These are phyloP conservation scores for Trypoxylus dichotomus DNA, from an alignment of 1,140 invertebrate species.

Conservation along the genomic window DNA sequence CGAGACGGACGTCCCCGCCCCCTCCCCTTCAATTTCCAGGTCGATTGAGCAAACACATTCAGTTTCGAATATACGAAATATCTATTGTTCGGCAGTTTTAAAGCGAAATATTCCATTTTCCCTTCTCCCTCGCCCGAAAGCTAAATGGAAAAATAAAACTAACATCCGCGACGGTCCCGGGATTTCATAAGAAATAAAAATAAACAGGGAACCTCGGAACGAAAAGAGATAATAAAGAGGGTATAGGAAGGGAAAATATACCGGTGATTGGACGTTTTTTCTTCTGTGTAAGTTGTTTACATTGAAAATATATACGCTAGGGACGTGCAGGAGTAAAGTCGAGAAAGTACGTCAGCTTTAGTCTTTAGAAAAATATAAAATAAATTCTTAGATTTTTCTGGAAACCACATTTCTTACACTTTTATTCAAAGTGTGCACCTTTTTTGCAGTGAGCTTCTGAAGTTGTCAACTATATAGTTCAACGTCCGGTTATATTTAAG, in stretches of 20 bases:
- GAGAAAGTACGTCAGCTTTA: background rate
- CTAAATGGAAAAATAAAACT: constrained; percentile 21
- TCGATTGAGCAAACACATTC: constrained; percentile 20
- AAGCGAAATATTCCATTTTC: background rate
- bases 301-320: background rate
- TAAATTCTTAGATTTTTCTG: constrained; percentile 5
- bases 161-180: background rate
- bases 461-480: no score
- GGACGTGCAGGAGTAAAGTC: background rate
- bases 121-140: background rate
- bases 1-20: background rate
- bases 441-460: no score
- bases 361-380: background rate
- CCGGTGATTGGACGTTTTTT: constrained; percentile 16
- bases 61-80: constrained; percentile 2
- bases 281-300: background rate
- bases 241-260: background rate
- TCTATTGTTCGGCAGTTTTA: constrained; percentile 19
- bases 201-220: constrained; percentile 1
- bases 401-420: no score
- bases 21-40: constrained; percentile 13
- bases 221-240: constrained; percentile 3
- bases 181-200: constrained; percentile 15
- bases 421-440: no score
- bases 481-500: no score